Base-by-base conservation (phyloP, 2,888 invertebrate genomes). In the Polyommatus iphigenia region DNA sequence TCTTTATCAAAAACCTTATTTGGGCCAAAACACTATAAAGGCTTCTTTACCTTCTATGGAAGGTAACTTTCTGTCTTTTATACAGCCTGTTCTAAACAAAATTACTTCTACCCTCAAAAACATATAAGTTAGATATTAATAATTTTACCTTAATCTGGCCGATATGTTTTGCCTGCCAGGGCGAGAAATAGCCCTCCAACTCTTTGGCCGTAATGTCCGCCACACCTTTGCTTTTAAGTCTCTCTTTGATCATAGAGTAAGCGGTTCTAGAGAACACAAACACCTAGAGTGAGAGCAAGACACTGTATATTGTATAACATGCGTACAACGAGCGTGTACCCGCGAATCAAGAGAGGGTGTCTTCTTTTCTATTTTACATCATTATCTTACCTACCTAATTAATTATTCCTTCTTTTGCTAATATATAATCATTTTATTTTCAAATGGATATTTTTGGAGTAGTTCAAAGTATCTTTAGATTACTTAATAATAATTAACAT, bases 211-310 rank as follows among this genome's bases (percentile, higher is more conserved):
- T 96, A 78, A 97, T 95, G 79, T 97, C 96, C 6, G 96, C 95
- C 7, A 97, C 96, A 62, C 97, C 97, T 83, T 96, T 96, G 81
- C 96, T 95, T 92, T 97, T 97, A 85, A 98, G 94, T 81, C 97
- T 90, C 85, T 97, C 97, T 94, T 98, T 97, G 88, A 98, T 97
- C 87, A 96, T 96, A 87, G 95, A 95, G 90, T 98, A 98, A 84
- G 97, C 96, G 85, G 96, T 96, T 87, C 97, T 97, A 87, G 96
- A 96, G 95, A 97, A 98, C 80, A 98, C 98, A 93, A 97, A 98
- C 82, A 98, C 97, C 97, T 98, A 95, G 80, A 95, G 95, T 89
- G 89, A 92, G 91, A 91, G 90, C 89, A 92, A 92, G 87, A 92
- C 88, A 90, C 88, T 85, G 85, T 84, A 84, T 81, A 80, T 78